Base-by-base conservation (phyloP, 2,797 vertebrate genomes). In the Xenops minutus region DNA sequence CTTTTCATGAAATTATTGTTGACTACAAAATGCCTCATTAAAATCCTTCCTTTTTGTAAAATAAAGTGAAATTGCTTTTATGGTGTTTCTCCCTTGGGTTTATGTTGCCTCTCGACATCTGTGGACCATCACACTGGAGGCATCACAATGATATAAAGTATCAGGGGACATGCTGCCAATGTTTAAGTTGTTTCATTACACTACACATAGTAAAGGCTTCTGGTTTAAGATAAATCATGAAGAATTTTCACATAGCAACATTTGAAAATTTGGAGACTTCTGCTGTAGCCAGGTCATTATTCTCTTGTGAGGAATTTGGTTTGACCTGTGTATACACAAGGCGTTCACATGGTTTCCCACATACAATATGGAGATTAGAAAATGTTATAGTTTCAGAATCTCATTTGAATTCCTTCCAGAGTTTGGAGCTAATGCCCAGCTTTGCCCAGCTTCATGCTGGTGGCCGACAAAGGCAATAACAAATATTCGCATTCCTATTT, bases 71-170 rank as follows among this genome's bases (percentile, higher is more conserved):
- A 54, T 74, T 0, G 0, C 16, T 58, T 46, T 43, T 52, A 46
- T n/a, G 32, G 7, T 55, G 17, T 52, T 84, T 76, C 48, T 11
- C 9, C 87, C 43, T 39, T 26, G 39, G 9, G 20, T 75, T 39
- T 61, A 20, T 21, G 19, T 69, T 1, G 0, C 18, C 39, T 74
- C 23, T 55, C 44, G 23, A 14, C 2, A 0, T 61, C 63, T 67
- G 32, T n/a, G 39, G 29, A 56, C 52, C 37, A 12, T 48, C 30
- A 9, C 27, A 32, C 8, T 14, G 26, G 64, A 48, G 21, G n/a
- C 18, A 39, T 73, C 63, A 30, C 26, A 19, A 19, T 12, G 27
- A 7, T 46, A 17, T 56, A 32, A 63, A 63, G 32, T 63, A 23
- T 63, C 30, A 37, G n/a, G 51, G 24, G 30, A 61, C 18, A 12